Percentiles rank a stretch among this genome's conserved stretches.
These are phyloP conservation scores for Salarias fasciatus DNA, from an alignment of 2,797 vertebrate species.

Conservation along the genomic window DNA sequence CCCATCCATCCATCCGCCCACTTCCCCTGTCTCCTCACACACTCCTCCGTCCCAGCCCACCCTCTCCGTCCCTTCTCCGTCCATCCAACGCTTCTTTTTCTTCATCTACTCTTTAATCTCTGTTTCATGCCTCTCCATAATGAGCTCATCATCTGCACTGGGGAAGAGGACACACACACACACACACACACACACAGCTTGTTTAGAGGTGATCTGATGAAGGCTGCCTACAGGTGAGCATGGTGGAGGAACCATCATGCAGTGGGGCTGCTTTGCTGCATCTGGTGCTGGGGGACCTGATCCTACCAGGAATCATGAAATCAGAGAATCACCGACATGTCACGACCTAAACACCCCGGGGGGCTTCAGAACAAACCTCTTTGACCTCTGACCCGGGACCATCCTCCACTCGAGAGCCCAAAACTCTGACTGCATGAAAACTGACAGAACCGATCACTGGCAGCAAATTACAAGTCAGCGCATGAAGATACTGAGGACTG, in stretches of 20 bases:
- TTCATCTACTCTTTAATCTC: slow-evolving; percentile 59
- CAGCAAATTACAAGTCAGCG: slow-evolving; percentile 40
- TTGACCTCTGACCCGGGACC: slow-evolving; percentile 38
- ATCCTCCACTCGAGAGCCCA: slow-evolving; percentile 7
- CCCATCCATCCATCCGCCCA: not conserved
- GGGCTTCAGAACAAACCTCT: slow-evolving; percentile 28
- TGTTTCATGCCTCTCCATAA: slow-evolving; percentile 64
- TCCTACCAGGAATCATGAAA: too few relatives aligned
- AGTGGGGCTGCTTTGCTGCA: too few relatives aligned
- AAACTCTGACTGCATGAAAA: slow-evolving; percentile 20
- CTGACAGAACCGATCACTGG: slow-evolving; percentile 34
- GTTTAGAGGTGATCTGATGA: too few relatives aligned
- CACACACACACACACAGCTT: slow-evolving; percentile 22
- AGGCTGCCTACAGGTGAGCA: too few relatives aligned
- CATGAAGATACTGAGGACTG: slow-evolving; percentile 16
- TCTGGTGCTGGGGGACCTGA: too few relatives aligned
- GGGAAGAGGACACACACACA: slow-evolving; percentile 20
- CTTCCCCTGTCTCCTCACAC: slow-evolving; percentile 7
- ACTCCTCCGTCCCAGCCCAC: not conserved
- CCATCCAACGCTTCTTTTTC: slow-evolving; percentile 6
- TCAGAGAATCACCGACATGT: too few relatives aligned
- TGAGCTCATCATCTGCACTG: slow-evolving; percentile 50
- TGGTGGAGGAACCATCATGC: too few relatives aligned
- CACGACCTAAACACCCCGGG: slow-evolving; percentile 21
- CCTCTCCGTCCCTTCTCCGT: not conserved